A percentile compares a stretch with the other conserved stretches of the same genome.
These are phyloP conservation scores for Drosophila varians DNA, from an alignment of 1,140 invertebrate genomes.

Conservation along the genomic window DNA sequence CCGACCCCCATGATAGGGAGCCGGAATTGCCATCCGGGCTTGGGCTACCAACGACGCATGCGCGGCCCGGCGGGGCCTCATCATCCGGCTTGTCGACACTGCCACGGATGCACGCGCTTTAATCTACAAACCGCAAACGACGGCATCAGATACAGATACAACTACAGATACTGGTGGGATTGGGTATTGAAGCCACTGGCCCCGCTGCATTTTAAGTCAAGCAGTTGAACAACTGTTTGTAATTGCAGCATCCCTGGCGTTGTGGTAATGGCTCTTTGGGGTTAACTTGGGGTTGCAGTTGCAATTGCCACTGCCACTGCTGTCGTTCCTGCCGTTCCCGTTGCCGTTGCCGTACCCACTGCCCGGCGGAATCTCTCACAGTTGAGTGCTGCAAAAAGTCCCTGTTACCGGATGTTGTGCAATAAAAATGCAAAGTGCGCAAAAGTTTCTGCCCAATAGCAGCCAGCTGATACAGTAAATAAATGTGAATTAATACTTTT, in stretches of 20 bases:
- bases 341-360: not conserved
- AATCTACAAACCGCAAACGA: conserved; percentile 74
- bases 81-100: conserved; percentile 60
- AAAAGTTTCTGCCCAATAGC: conserved; percentile 53
- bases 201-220: conserved; percentile 69
- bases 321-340: no score
- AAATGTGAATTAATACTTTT: conserved; percentile 52
- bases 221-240: conserved; percentile 80
- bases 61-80: conserved; percentile 43
- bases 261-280: conserved; percentile 54
- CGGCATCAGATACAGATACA: conserved; percentile 57
- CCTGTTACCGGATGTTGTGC: conserved; percentile 78
- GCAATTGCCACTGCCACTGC: conserved; percentile 2
- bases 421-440: conserved; percentile 77
- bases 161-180: conserved; percentile 5
- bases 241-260: conserved; percentile 60
- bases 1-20: conserved; percentile 20
- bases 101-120: conserved; percentile 73
- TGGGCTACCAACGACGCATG: conserved; percentile 48
- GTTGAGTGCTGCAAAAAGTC: conserved; percentile 64
- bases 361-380: conserved; percentile 41
- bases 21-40: conserved; percentile 23
- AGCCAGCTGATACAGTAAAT: conserved; percentile 55
- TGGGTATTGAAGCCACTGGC: conserved; percentile 15
- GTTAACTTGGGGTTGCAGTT: conserved; percentile 41